Evolutionary conservation across 1,140 invertebrate genomes (phyloP), one percentile per base, ranked within the genome.

Genomic region (Microvelia longipes): DNA sequence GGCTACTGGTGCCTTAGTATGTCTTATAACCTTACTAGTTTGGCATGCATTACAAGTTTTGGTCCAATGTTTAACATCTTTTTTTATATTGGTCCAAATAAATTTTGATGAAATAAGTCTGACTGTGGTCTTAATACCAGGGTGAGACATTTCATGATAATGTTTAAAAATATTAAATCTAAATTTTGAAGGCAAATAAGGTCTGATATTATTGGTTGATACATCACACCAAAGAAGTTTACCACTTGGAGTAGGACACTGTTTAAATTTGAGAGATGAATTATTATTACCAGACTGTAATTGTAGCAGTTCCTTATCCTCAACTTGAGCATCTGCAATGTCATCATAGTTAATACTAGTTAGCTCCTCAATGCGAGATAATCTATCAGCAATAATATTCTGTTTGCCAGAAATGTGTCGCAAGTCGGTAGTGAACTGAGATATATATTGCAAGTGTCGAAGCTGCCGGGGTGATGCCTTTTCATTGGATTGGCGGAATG

Each of bases 401-500:
- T 68, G 62, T 67, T 68, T 35, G 0, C 80, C 79, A 0, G 72
- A 26, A n/a, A 82, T 73, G 69, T 80, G 75, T 15, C 70, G 28
- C 61, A 81, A 78, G 29, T 78, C 71, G 0, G 76, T 78, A 0
- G 77, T 76, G 70, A 78, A 80, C 72, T 80, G 78, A 0, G 74
- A 70, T 19, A 82, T 79, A n/a, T 70, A 79, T 68, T 80, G 75
- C 0, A 81, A 68, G 25, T 81, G 76, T 77, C 35, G 5, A 5
- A 50, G 19, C 35, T 50, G 35, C 35, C 35, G 5, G 5, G 35
- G 35, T 80, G 24, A 71, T 73, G 61, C 75, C 77, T 11, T 76
- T 74, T 25, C 60, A 1, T 65, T 14, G 2, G 75, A 76, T 62
- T 79, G 75, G 27, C 71, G 62, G 61, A 80, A 80, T 0, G 76